Evolutionary conservation across 2,113 vertebrate species (phyloP), one percentile per base, ranked within the genome.

Genomic region (Phaethornis superciliosus): DNA sequence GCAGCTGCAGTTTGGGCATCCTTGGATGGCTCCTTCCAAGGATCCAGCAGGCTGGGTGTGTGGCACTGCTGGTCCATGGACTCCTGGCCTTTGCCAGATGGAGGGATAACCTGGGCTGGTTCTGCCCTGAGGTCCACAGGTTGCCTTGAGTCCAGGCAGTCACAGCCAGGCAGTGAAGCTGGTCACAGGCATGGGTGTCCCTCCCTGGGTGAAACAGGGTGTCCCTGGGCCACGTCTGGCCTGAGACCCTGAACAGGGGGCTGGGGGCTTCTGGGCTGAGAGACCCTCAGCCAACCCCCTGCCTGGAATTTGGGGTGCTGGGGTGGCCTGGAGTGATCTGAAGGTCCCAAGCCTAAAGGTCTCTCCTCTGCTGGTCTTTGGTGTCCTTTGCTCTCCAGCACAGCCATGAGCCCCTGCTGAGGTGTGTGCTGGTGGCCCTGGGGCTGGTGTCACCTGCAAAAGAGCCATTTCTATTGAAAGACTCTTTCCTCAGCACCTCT

Each of bases 31-130:
- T 79, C 10, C 28, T 77, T 71, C 33, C 52, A 23, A 17, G 44
- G 16, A 11, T 9, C 2, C 2, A 12, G 24, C 58, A 49, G 37
- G 37, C n/a, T 1, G 10, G 6, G 7, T 9, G 7, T 23, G 8
- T 54, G 80, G 32, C 44, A 15, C 44, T 55, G 52, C 32, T 70
- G 63, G 32, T 6, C 33, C 4, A 1, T 23, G 54, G 35, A 37
- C 8, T 64, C 0, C 28, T 37, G 63, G 54, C 46, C 63, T 81
- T 51, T 56, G 6, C 19, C 0, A 2, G 21, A 32, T 2, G 1
- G 37, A 28, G 46, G 33, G 19, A 12, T 59, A 71, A 21, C 28
- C 23, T 35, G 33, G 58, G 4, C 46, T 47, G 27, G n/a, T 19
- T 33, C 55, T 4, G 3, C 0, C 4, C 44, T 46, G 35, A 14